A percentile compares a stretch with the other conserved stretches of the same genome.
Conservation (phyloP, 2,888 invertebrate genomes). For the Euclidia mi region DNA sequence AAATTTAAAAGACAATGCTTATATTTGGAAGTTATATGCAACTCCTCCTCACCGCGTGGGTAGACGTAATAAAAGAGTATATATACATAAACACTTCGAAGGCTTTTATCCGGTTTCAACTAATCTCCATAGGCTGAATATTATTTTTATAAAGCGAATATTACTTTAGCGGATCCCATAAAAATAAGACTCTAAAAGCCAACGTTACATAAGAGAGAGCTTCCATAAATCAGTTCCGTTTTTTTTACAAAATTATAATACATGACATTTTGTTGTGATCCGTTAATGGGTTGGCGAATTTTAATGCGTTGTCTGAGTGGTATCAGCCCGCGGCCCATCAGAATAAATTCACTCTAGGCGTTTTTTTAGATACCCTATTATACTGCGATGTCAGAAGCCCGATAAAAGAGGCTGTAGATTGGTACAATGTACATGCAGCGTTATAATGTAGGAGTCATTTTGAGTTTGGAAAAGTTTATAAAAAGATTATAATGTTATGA, state of each 20-base stretch:
- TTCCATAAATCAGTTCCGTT: constrained; percentile 42
- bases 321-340: constrained; percentile 31
- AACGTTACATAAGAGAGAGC: not conserved
- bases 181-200: constrained; percentile 3
- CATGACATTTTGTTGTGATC: constrained; percentile 40
- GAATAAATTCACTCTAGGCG: constrained; percentile 52
- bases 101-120: not conserved
- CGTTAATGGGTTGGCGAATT: constrained; percentile 65
- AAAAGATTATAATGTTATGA: no score
- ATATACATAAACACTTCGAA: no score
- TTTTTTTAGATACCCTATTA: constrained; percentile 44
- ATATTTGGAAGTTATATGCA: no score
- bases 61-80: no score
- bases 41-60: no score
- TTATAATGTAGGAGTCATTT: no score
- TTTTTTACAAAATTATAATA: constrained; percentile 49
- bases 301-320: constrained; percentile 54
- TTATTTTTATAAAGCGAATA: not conserved
- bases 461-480: no score
- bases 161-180: not conserved
- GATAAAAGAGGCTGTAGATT: constrained; percentile 5
- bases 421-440: not conserved
- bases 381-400: constrained; percentile 25
- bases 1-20: no score
- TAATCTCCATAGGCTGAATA: not conserved